These are phyloP conservation scores for Delia radicum DNA, from an alignment of 1,140 invertebrate species.

Conservation along the genomic window DNA sequence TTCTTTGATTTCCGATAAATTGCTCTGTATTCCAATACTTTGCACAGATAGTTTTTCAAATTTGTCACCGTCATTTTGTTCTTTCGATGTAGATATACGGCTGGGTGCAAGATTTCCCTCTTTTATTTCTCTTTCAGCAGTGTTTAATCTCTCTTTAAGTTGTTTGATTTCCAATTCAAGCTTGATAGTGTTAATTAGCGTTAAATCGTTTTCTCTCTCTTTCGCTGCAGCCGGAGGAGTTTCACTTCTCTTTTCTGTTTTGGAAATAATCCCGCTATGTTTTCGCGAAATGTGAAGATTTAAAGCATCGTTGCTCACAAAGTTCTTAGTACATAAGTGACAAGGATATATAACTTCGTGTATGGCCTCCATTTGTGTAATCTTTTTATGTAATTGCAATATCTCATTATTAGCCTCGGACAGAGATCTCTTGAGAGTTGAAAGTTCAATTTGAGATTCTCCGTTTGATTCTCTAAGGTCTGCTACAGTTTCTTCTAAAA, in stretches of 20 bases:
- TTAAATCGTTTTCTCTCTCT: slow-evolving; percentile 43
- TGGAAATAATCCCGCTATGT: slow-evolving; percentile 31
- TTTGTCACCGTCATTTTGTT: background rate
- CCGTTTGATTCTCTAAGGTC: slow-evolving; percentile 39
- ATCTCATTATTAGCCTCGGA: slow-evolving; percentile 45
- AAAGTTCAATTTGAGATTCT: slow-evolving; percentile 40
- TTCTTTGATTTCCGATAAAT: slow-evolving; percentile 45
- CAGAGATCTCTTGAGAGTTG: slow-evolving; percentile 35
- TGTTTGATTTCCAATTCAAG: slow-evolving; percentile 54
- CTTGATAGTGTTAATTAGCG: slow-evolving; percentile 52
- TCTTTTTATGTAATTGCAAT: slow-evolving; percentile 45
- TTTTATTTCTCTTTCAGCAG: slow-evolving; percentile 46
- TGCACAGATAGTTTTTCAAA: background rate
- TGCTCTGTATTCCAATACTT: slow-evolving; percentile 46
- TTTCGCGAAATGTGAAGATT: slow-evolving; percentile 48
- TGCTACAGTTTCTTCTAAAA: slow-evolving; percentile 43
- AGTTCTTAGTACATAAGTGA: slow-evolving; percentile 51
- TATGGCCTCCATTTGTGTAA: slow-evolving; percentile 48
- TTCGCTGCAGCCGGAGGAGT: slow-evolving; percentile 7
- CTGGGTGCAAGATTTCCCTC: slow-evolving; percentile 30
- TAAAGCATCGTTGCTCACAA: slow-evolving; percentile 49
- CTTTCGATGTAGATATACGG: background rate
- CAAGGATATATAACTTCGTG: slow-evolving; percentile 50
- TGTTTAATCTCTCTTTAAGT: slow-evolving; percentile 50
- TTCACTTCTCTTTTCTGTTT: background rate